Conservation (phyloP, 2,113 vertebrate species). For the Glaucomys volans region DNA sequence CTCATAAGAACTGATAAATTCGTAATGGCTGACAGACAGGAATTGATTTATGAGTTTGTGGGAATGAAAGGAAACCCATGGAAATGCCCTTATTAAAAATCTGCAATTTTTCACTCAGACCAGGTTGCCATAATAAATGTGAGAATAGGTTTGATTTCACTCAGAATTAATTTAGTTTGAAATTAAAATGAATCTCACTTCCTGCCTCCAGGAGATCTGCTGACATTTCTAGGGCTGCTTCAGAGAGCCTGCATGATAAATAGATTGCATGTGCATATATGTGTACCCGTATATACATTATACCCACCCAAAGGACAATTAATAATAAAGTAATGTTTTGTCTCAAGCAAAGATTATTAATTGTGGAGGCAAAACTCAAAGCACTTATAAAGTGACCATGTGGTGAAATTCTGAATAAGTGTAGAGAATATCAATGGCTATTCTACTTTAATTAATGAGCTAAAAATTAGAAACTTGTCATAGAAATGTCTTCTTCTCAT, state of each 20-base stretch:
- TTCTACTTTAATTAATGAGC: constrained; percentile 18
- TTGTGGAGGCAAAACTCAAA: constrained; percentile 28
- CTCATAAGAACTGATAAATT: constrained; percentile 81
- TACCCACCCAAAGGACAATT: neutral
- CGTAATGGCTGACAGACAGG: constrained; percentile 81
- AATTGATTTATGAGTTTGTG: constrained; percentile 85
- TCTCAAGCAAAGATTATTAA: constrained; percentile 10
- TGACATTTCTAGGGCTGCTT: constrained; percentile 79
- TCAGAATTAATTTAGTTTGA: constrained; percentile 87
- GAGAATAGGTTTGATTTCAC: constrained; percentile 84
- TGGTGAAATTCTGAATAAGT: constrained; percentile 15
- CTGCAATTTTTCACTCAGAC: constrained; percentile 81
- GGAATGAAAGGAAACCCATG: constrained; percentile 78
- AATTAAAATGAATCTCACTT: constrained; percentile 84
- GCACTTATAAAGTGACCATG: constrained; percentile 47
- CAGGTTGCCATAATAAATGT: constrained; percentile 84
- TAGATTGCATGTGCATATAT: neutral
- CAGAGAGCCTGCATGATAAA: constrained; percentile 29
- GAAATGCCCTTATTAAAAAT: constrained; percentile 86
- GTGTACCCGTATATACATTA: neutral
- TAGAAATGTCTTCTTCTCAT: neutral
- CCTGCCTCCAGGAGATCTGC: constrained; percentile 77
- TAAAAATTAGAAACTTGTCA: no score
- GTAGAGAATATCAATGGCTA: constrained; percentile 46
- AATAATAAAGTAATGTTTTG: constrained; percentile 57